Evolutionary conservation across 2,888 invertebrate genomes (phyloP).

Genomic region (Brenthis daphne): DNA sequence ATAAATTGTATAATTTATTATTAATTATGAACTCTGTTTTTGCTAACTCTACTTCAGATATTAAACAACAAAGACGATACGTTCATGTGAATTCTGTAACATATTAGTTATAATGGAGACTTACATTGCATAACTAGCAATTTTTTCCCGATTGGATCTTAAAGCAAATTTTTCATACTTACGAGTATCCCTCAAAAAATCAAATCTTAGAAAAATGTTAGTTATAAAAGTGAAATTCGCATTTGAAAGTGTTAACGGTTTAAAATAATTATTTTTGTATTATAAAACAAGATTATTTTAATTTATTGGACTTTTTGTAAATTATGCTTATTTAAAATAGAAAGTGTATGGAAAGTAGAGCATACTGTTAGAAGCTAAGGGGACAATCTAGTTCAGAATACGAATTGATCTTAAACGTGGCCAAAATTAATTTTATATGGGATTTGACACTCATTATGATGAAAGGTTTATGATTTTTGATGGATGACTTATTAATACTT

Average conservation of each 20-base stretch:
- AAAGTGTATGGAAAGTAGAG: slow-evolving; percentile 42
- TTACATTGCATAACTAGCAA: too few relatives aligned
- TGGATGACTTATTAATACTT: too few relatives aligned
- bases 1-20: too few relatives aligned
- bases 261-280: too few relatives aligned
- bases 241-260: too few relatives aligned
- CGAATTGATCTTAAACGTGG: slow-evolving; percentile 37
- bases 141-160: too few relatives aligned
- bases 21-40: background rate
- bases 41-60: slow-evolving; percentile 15
- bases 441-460: background rate
- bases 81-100: slow-evolving; percentile 9
- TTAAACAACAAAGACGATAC: slow-evolving; percentile 24
- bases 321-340: slow-evolving; percentile 29
- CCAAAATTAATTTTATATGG: background rate
- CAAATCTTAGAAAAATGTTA: too few relatives aligned
- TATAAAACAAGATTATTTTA: too few relatives aligned
- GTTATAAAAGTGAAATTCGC: too few relatives aligned
- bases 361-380: slow-evolving; percentile 38
- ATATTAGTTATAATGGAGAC: background rate
- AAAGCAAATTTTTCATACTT: too few relatives aligned
- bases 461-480: too few relatives aligned
- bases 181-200: too few relatives aligned
- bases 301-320: slow-evolving; percentile 7
- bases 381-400: slow-evolving; percentile 39